Conservation (phyloP, 2,797 vertebrate genomes). For the Columba guinea region DNA sequence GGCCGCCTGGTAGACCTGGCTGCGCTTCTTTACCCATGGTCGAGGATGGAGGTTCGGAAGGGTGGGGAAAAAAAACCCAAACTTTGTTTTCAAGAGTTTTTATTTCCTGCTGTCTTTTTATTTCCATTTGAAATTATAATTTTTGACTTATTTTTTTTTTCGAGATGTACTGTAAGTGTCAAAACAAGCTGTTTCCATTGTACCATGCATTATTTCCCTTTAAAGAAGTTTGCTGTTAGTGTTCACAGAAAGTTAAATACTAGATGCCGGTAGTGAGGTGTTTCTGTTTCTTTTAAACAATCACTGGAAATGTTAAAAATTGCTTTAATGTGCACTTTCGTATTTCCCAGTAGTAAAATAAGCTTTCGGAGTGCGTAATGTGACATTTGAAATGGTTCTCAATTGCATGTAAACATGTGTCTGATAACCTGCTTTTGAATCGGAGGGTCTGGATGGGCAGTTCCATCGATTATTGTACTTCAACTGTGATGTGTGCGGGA, state of each 20-base stretch:
- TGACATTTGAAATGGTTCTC: slow-evolving; percentile 80
- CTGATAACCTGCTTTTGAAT: slow-evolving; percentile 75
- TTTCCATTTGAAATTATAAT: slow-evolving; percentile 51
- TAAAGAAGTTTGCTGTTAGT: slow-evolving; percentile 77
- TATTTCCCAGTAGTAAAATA: slow-evolving; percentile 79
- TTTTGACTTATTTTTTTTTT: slow-evolving; percentile 37
- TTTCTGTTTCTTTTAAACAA: slow-evolving; percentile 80
- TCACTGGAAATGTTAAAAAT: slow-evolving; percentile 83
- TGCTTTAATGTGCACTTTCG: slow-evolving; percentile 81
- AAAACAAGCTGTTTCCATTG: slow-evolving; percentile 79
- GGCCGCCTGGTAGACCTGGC: slow-evolving; percentile 64
- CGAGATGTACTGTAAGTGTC: slow-evolving; percentile 80
- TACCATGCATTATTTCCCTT: slow-evolving; percentile 76
- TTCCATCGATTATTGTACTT: slow-evolving; percentile 71
- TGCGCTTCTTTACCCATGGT: slow-evolving; percentile 62
- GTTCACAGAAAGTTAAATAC: slow-evolving; percentile 75
- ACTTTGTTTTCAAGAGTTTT: slow-evolving; percentile 72
- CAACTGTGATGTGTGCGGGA: slow-evolving; percentile 77
- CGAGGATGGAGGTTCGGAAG: slow-evolving; percentile 61
- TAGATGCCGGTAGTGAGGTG: slow-evolving; percentile 73
- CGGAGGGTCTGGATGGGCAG: slow-evolving; percentile 75
- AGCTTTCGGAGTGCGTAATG: slow-evolving; percentile 79
- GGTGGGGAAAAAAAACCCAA: slow-evolving; percentile 6
- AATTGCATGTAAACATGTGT: slow-evolving; percentile 75
- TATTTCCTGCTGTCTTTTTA: slow-evolving; percentile 57